Base-by-base conservation (phyloP, 2,888 invertebrate species). In the Aplocera efformata region DNA sequence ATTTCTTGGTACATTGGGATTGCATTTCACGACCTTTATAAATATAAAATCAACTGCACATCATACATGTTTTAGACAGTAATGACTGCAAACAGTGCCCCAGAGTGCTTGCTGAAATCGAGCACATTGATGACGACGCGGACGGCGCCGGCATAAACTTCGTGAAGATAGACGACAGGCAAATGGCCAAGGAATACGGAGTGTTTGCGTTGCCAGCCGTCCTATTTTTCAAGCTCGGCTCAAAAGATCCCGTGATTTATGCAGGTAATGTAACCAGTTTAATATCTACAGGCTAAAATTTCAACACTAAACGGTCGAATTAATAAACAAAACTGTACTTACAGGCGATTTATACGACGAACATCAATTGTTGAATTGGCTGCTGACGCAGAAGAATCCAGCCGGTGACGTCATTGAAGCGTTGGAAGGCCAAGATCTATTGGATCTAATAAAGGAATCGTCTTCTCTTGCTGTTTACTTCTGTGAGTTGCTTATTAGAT, bases 51-150 rank as follows among this genome's bases (percentile, higher is more conserved):
- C 68, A 72, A 72, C 70, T 73, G 73, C 79, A 85, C 80, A 79
- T 78, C 70, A 74, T 66, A 76, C 79, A 81, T 89, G 81, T 91
- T 92, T 83, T 89, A 97, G 97, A 96, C 89, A 96, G 96, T 90
- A 95, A 95, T 90, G 96, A 97, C 85, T 97, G 97, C 89, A 97
- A 96, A 82, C 97, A 97, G 80, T 97, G 97, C 73, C 94, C 95
- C 56, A 91, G 94, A 71, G 97, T 97, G 13, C 89, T 97, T 57
- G 90, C 92, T 23, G 96, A 96, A 77, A 94, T 97, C 53, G 97
- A 97, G 68, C 96, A 96, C 74, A 97, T 97, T 58, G 97, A 97
- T 64, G 97, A 97, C 67, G 97, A 97, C 56, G 97, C 96, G 0
- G 96, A 97, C 68, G 90, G 92, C 9, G 95, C 94, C 2, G 96